Base-by-base conservation (phyloP, 2,797 vertebrate genomes). In the Perdix hodgsoniae region DNA sequence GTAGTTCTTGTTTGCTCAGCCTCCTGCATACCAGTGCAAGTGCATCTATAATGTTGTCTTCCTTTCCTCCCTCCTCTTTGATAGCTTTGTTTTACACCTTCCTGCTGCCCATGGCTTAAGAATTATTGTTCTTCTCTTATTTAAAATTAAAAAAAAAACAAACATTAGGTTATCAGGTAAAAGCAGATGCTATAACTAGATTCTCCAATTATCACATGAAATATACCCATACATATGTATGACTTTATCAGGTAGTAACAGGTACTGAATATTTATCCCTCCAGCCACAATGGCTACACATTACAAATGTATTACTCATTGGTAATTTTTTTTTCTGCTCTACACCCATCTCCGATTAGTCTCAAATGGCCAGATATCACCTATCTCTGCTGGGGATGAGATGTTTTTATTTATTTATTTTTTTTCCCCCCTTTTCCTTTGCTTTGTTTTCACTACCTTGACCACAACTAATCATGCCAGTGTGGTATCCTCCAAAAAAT, bases 231-330 rank as follows among this genome's bases (percentile, higher is more conserved):
- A 93, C 97, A 97, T 97, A 97, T 97, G 96, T 96, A 97, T 97
- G 95, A 85, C 96, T 97, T 98, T 97, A 97, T 98, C 97, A 95
- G 95, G 96, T 97, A 96, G 96, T 94, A 96, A 95, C 97, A 97
- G 96, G 93, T 96, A 95, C 95, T 96, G 96, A 96, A 95, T 97
- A 97, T 97, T 97, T 97, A 97, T 97, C 92, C 96, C 93, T 95
- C 37, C 88, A 97, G 96, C 82, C 88, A 97, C 93, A 96, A 89
- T 93, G 83, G 73, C 82, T 96, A 80, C 93, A 90, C 91, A 95
- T 97, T 94, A 95, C 85, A 97, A 95, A 97, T 98, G 96, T 97
- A 97, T 97, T 94, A 96, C 87, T 95, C 78, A 70, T 91, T 61
- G 16, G 78, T 90, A 96, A n/a, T n/a, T n/a, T n/a, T n/a, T n/a